These are phyloP conservation scores for Athalia rosae DNA, from an alignment of 2,888 invertebrate genomes.

Conservation along the genomic window DNA sequence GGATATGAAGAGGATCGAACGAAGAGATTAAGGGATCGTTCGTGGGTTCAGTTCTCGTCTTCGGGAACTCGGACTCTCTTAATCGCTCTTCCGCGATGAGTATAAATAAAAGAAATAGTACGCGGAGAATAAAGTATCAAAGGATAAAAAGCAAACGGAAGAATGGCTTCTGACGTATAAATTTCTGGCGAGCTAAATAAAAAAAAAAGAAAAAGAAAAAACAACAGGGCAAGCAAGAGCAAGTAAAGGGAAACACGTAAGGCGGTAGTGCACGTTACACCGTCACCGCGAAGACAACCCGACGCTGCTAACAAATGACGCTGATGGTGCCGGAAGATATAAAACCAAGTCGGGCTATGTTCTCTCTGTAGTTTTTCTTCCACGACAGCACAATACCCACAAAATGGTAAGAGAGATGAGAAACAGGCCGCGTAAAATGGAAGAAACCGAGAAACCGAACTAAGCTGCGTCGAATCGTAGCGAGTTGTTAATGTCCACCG, in stretches of 20 bases:
- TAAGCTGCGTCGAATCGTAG: slow-evolving; percentile 5
- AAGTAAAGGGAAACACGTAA: slow-evolving; percentile 25
- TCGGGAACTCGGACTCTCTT: too few species aligned
- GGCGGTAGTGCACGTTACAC: slow-evolving; percentile 31
- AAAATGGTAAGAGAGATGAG: background rate
- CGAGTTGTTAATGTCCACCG: background rate
- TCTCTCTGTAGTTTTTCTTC: slow-evolving; percentile 27
- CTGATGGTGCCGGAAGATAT: slow-evolving; percentile 40
- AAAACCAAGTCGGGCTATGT: slow-evolving; percentile 34
- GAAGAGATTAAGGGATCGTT: too few species aligned
- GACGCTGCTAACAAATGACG: slow-evolving; percentile 43
- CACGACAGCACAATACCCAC: slow-evolving; percentile 30
- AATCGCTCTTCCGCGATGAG: too few species aligned
- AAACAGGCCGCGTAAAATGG: background rate
- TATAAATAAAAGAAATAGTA: background rate
- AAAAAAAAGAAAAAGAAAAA: background rate
- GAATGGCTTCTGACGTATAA: slow-evolving; percentile 12
- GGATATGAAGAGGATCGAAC: too few species aligned
- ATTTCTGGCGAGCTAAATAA: slow-evolving; percentile 19
- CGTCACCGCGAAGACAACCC: slow-evolving; percentile 41
- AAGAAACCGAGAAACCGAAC: slow-evolving; percentile 8
- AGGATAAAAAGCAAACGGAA: background rate
- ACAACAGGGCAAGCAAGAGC: background rate
- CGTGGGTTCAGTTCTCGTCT: too few species aligned
- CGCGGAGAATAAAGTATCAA: background rate